Conservation (phyloP, 2,113 vertebrate species). For the Eonycteris spelaea region DNA sequence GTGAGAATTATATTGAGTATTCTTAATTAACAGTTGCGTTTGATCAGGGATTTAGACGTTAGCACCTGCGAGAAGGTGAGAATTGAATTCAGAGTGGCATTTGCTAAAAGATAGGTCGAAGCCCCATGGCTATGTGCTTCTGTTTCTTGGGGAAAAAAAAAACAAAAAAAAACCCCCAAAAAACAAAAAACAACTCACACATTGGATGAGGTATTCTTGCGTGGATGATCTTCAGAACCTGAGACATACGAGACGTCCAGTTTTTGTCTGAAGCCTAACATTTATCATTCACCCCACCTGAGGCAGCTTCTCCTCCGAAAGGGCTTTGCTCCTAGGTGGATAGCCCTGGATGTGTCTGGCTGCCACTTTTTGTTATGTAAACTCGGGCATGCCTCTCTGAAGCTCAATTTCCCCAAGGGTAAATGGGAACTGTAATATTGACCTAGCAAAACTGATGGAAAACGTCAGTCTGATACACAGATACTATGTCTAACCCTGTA, state of each 20-base stretch:
- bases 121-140: background rate
- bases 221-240: background rate
- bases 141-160: background rate
- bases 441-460: background rate
- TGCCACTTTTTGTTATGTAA: background rate
- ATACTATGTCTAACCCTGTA: background rate
- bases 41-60: constrained; percentile 60
- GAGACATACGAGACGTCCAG: rapidly evolving
- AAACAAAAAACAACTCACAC: too few relatives aligned
- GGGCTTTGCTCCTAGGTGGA: rapidly evolving
- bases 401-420: background rate
- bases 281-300: too few relatives aligned
- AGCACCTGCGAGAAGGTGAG: constrained; percentile 52
- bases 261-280: background rate
- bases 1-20: constrained; percentile 61
- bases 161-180: background rate
- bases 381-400: background rate
- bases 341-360: rapidly evolving
- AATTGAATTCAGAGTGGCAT: constrained; percentile 53
- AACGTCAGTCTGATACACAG: background rate
- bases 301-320: background rate
- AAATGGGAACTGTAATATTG: background rate
- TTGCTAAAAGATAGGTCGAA: background rate
- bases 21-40: constrained; percentile 66
- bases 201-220: background rate